Evolutionary conservation across 2,797 vertebrate genomes (phyloP).

Genomic region (Oryzias sinensis): DNA sequence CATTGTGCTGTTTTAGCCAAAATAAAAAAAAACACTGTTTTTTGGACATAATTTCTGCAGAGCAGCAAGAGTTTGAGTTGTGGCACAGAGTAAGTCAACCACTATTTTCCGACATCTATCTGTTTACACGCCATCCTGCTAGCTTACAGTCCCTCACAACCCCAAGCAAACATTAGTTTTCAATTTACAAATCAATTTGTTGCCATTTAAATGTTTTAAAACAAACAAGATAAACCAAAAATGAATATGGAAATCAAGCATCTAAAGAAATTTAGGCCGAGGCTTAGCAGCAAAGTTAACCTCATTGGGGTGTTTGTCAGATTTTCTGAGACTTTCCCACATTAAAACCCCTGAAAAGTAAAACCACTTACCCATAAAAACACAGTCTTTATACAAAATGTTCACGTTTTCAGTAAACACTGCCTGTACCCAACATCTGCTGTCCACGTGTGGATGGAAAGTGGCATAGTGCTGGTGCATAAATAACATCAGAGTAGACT

Average conservation of each 20-base stretch:
- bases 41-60: too few relatives aligned
- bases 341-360: conserved; percentile 5
- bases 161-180: too few relatives aligned
- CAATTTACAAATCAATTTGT: too few relatives aligned
- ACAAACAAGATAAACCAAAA: background rate
- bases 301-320: conserved; percentile 8
- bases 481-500: conserved; percentile 50
- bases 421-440: conserved; percentile 52
- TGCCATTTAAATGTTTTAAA: too few relatives aligned
- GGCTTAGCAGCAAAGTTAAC: background rate
- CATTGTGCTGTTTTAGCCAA: too few relatives aligned
- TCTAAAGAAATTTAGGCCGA: background rate
- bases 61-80: too few relatives aligned
- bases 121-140: too few relatives aligned
- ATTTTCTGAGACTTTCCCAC: conserved; percentile 17
- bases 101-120: too few relatives aligned
- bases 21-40: too few relatives aligned
- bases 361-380: conserved; percentile 44
- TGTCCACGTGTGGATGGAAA: conserved; percentile 45
- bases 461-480: conserved; percentile 56
- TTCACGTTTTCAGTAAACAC: conserved; percentile 42
- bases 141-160: too few relatives aligned
- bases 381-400: conserved; percentile 40
- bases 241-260: background rate
- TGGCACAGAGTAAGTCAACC: too few relatives aligned